Conservation (phyloP, 2,888 invertebrate genomes). For the Chrysomela aeneicollis region DNA sequence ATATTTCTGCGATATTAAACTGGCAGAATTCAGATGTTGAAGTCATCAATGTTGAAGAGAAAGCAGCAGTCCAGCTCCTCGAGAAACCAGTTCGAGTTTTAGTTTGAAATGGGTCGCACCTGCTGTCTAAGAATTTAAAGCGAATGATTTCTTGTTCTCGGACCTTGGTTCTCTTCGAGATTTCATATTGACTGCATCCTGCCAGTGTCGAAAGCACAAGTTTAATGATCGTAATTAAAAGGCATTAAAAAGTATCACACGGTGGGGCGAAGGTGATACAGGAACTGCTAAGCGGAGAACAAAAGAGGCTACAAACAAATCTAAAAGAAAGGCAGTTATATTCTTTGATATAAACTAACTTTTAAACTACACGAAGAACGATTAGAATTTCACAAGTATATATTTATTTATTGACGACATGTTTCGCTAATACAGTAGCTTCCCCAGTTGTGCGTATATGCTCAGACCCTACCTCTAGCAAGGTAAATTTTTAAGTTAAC, state of each 20-base stretch:
- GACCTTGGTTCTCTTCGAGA: conserved; percentile 31
- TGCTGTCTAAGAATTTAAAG: conserved; percentile 51
- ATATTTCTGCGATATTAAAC: too few relatives aligned
- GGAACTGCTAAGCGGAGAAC: background rate
- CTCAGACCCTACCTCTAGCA: too few relatives aligned
- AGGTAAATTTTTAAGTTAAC: too few relatives aligned
- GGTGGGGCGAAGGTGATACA: background rate
- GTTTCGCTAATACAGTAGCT: too few relatives aligned
- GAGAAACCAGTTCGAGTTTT: conserved; percentile 40
- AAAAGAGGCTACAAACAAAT: too few relatives aligned
- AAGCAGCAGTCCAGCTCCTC: conserved; percentile 26
- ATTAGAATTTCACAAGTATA: too few relatives aligned
- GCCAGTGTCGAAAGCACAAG: conserved; percentile 20
- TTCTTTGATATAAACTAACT: too few relatives aligned
- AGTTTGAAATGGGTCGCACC: conserved; percentile 52
- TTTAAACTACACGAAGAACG: too few relatives aligned
- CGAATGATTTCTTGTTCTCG: conserved; percentile 32
- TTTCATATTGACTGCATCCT: conserved; percentile 35
- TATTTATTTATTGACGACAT: too few relatives aligned
- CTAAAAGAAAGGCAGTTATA: background rate
- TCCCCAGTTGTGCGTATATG: too few relatives aligned
- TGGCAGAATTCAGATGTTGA: too few relatives aligned
- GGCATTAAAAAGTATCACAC: background rate
- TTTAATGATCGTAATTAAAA: conserved; percentile 14
- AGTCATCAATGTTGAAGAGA: conserved; percentile 17